Conservation (phyloP, 2,888 invertebrate species). For the Lepidochrysops patricia region DNA sequence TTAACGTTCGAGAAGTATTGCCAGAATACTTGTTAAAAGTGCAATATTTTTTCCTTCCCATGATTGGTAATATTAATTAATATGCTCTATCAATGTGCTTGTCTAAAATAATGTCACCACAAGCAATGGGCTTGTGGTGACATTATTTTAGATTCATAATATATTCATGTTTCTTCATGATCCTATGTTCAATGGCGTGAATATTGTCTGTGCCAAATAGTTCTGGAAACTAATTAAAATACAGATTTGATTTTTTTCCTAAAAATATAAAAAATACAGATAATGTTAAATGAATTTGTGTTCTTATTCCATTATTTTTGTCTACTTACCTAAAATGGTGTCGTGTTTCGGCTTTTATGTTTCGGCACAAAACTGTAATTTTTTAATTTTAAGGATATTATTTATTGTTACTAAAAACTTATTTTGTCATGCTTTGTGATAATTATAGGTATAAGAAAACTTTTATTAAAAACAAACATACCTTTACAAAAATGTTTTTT, state of each 20-base stretch:
- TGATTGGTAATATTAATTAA: too few species aligned
- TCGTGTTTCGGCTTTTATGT: neutral
- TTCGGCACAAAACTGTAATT: too few species aligned
- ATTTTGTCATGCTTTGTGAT: neutral
- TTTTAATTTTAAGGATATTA: neutral
- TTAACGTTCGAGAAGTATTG: constrained; percentile 12
- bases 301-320: neutral
- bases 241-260: too few species aligned
- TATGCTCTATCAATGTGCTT: too few species aligned
- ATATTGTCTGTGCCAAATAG: too few species aligned
- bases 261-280: too few species aligned
- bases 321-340: neutral
- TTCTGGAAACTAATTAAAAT: too few species aligned
- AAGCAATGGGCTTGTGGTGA: too few species aligned
- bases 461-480: neutral
- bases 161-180: too few species aligned
- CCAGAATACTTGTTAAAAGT: neutral
- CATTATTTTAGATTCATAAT: too few species aligned
- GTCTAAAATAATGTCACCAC: too few species aligned
- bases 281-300: neutral
- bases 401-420: neutral
- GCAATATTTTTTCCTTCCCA: neutral
- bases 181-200: too few species aligned
- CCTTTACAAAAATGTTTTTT: neutral
- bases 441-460: neutral